These are phyloP conservation scores for Micropoecilia bifurca DNA, from an alignment of 2,797 vertebrate species.

Conservation along the genomic window DNA sequence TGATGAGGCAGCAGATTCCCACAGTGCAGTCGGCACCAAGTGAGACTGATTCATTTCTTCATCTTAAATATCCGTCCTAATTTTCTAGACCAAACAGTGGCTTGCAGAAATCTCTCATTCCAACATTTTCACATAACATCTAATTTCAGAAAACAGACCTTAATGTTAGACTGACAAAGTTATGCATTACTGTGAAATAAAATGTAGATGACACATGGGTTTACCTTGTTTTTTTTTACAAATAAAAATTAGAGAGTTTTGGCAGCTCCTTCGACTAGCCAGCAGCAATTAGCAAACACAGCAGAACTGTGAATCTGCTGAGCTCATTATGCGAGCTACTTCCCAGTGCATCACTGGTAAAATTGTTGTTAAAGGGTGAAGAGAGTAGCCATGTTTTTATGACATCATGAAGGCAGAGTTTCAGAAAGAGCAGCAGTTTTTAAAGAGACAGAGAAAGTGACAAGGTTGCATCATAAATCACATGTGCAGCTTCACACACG, in stretches of 20 bases:
- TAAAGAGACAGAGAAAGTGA: not conserved
- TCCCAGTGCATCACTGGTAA: too few species aligned
- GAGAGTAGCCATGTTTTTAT: too few species aligned
- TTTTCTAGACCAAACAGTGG: not conserved
- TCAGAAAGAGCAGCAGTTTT: too few species aligned
- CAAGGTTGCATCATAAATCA: not conserved
- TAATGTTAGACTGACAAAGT: not conserved
- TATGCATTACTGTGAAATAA: too few species aligned
- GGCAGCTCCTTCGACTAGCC: too few species aligned
- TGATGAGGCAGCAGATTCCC: not conserved
- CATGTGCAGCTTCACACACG: not conserved
- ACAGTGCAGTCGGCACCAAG: not conserved
- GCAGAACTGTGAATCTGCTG: too few species aligned
- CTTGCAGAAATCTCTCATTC: not conserved
- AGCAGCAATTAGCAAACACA: too few species aligned
- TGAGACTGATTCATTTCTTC: not conserved
- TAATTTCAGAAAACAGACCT: not conserved
- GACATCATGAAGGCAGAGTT: too few species aligned
- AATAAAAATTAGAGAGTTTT: too few species aligned
- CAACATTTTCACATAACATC: not conserved
- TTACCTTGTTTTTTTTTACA: not conserved
- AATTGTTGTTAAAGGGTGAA: too few species aligned
- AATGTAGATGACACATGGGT: too few species aligned
- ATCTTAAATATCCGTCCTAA: not conserved
- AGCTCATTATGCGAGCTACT: too few species aligned